Base-by-base conservation (phyloP, 2,113 vertebrate species). In the Dryoscopus gambensis region DNA sequence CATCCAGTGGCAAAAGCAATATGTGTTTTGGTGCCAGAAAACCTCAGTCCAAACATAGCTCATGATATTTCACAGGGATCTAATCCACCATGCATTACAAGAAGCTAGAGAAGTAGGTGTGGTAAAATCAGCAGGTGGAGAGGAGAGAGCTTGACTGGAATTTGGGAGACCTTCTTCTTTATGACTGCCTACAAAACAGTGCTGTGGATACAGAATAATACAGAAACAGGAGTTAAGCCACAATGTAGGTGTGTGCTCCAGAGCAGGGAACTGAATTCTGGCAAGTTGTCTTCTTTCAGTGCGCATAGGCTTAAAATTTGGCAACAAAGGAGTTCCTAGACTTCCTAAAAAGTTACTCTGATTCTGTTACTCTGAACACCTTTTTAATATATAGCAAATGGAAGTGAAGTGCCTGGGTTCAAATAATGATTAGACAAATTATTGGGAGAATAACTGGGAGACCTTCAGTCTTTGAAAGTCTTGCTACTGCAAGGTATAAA, bases 171-270 rank as follows among this genome's bases (percentile, higher is more conserved):
- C 9, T 17, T 6, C 30, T 89, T 68, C 55, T 73, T 73, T 64
- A 25, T 40, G 52, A 37, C 12, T 85, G 62, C 31, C 28, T 73
- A 33, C 1, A 13, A 91, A 62, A 62, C 27, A 25, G 11, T 24
- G 24, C 27, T 82, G n/a, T 70, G 37, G 28, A 37, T 19, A 89
- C 56, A 31, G 76, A 76, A 33, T 15, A 13, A 19, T 84, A 9
- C 35, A 50, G 60, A 75, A 93, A 39, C 4, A 59, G 56, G 44
- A 64, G 7, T 33, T 84, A 55, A 67, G 4, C 28, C n/a, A 46
- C 1, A 0, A 20, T 49, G 27, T 28, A 52, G 8, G 37, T 6
- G 10, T 0, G 0, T 64, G 40, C 73, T 73, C 15, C 31, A 65
- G 27, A 81, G 13, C 27, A 91, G 33, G 28, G 22, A 70, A 39